Base-by-base conservation (phyloP, 2,888 invertebrate genomes). In the Mythimna pallens region DNA sequence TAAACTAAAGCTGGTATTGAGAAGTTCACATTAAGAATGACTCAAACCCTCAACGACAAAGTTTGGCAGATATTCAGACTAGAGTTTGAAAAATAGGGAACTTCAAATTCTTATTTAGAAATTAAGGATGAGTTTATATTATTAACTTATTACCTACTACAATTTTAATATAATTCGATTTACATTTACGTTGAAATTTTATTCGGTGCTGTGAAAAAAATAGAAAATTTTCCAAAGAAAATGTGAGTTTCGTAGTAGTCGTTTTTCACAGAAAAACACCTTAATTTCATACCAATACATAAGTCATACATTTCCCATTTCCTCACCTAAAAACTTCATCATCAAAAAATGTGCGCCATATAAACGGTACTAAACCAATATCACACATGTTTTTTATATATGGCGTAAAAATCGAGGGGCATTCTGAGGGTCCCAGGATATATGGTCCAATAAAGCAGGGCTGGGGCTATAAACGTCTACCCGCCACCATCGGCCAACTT, bases 361-460 rank as follows among this genome's bases (percentile, higher is more conserved):
- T 84, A 81, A 81, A 66, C 67, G 73, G 74, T 55, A 85, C 84
- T 86, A 82, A 83, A 82, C 85, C 87, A 87, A 90, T 89, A 92
- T 89, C 89, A 82, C 89, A 89, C 87, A 88, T 77, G 84, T 91
- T 93, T 92, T 93, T 93, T 93, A 92, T 92, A 90, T 89, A 90
- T 88, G 90, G 89, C 89, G 89, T 90, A 90, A 91, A 91, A 90
- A 90, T 86, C 84, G 83, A 78, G 85, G 83, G 85, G 84, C 80
- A 83, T 67, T 62, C 84, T 81, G 70, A 86, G 90, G 89, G 90
- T 85, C 86, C 80, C 89, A 89, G 89, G 89, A 95, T 95, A 95
- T 94, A 95, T 95, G 85, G 94, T 89, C 92, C 94, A 95, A 95
- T 95, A 95, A 95, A 93, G 90, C 89, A 89, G 86, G 87, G 86